Base-by-base conservation (phyloP, 2,888 invertebrate species). In the Acanthosepion esculentum region DNA sequence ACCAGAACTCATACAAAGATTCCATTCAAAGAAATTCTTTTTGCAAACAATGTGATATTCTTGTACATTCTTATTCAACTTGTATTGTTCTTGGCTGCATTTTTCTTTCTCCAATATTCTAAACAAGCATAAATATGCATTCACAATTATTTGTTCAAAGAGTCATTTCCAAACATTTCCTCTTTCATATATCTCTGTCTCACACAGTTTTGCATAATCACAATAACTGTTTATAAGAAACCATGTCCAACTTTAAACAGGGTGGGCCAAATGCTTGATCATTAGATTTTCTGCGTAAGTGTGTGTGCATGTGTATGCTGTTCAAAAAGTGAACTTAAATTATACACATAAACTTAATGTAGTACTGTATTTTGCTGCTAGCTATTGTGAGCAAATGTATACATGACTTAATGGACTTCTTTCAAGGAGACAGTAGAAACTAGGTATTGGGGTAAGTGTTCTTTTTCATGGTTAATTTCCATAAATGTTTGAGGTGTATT, bases 71-170 rank as follows among this genome's bases (percentile, higher is more conserved):
- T 78, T 78, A 78, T 78, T n/a, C n/a, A 78, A n/a, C 78, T 12
- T 78, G 78, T 78, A 78, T 78, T 78, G 78, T 78, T n/a, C 78
- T 78, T 78, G 78, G 5, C n/a, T 78, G n/a, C 78, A n/a, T 78
- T 78, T 78, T 78, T 78, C n/a, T 33, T 33, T n/a, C 78, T 78
- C 8, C 78, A 29, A 78, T 78, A n/a, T 78, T 78, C 78, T n/a
- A 78, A 78, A 78, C n/a, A 78, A 78, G 78, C 78, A 78, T 78
- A 78, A 78, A 78, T 78, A 78, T 78, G 78, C 78, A 78, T n/a
- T 33, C 15, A 78, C 78, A n/a, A 33, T 78, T 78, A 78, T 78
- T 78, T 78, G 78, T 33, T 78, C 78, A 78, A 78, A 78, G 78
- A 78, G 78, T 12, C n/a, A 33, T n/a, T 78, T 78, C 78, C 78